These are phyloP conservation scores for Rhodeus uyekii DNA, from an alignment of 2,797 vertebrate genomes.

Conservation along the genomic window DNA sequence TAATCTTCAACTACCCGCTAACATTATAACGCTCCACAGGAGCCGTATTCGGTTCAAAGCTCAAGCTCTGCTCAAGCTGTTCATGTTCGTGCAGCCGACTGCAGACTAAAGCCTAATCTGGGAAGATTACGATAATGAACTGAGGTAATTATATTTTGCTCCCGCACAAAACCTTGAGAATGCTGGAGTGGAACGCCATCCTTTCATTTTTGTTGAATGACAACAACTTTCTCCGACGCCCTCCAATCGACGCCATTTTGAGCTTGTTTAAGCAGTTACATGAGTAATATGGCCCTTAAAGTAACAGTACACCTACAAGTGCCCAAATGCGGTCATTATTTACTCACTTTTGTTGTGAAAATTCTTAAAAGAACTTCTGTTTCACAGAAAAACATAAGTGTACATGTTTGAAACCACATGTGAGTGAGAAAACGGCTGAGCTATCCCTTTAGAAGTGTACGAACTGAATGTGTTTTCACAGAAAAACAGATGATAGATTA, in stretches of 20 bases:
- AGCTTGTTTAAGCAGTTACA: constrained; percentile 8
- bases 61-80: constrained; percentile 44
- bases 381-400: not conserved
- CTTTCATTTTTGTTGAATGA: constrained; percentile 2
- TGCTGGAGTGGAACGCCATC: not conserved
- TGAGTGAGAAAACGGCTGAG: not conserved
- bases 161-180: constrained; percentile 21
- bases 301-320: not conserved
- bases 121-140: constrained; percentile 61
- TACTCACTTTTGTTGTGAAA: not conserved
- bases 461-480: not conserved
- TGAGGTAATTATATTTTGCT: constrained; percentile 56
- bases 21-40: constrained; percentile 13
- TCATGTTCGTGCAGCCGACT: constrained; percentile 43
- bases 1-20: constrained; percentile 14
- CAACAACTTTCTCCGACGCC: not conserved
- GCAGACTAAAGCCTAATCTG: constrained; percentile 50
- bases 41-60: constrained; percentile 46
- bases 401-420: not conserved
- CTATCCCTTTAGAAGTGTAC: not conserved
- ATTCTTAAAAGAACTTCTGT: not conserved
- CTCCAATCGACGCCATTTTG: constrained; percentile 1
- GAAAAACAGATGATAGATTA: not conserved
- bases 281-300: constrained; percentile 37
- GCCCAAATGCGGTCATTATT: not conserved